Evolutionary conservation across 2,888 invertebrate species (phyloP).

Genomic region (Beris morrisii): DNA sequence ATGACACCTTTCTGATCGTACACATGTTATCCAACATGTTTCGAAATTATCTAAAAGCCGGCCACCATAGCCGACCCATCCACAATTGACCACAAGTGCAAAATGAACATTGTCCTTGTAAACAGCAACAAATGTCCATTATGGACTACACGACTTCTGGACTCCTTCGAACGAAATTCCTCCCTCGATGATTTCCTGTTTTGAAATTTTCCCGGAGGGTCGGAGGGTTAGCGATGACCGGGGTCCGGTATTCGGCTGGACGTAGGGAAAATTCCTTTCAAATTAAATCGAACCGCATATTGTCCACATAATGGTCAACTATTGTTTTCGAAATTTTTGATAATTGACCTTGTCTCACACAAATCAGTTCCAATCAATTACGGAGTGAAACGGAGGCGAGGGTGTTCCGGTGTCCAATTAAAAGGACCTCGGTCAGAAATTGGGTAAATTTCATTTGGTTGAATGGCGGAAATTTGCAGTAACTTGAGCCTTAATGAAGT

Average conservation of each 20-base stretch:
- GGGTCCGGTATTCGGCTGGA: not conserved
- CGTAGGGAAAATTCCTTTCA: not conserved
- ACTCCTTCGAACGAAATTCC: conserved; percentile 12
- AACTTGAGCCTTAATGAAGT: too few relatives aligned
- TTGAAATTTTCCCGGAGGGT: not conserved
- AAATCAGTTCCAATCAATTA: conserved; percentile 37
- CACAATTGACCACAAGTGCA: conserved; percentile 24
- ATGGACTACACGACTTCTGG: not conserved
- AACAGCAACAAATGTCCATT: conserved; percentile 33
- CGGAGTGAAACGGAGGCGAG: not conserved
- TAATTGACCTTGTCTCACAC: conserved; percentile 35
- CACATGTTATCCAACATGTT: conserved; percentile 21
- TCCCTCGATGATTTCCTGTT: conserved; percentile 25
- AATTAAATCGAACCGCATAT: conserved; percentile 21
- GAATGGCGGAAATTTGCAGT: too few relatives aligned
- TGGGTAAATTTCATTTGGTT: too few relatives aligned
- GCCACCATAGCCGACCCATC: conserved; percentile 12
- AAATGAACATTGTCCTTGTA: conserved; percentile 6
- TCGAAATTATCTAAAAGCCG: conserved; percentile 26
- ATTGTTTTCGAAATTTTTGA: conserved; percentile 37
- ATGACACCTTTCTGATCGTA: conserved; percentile 20
- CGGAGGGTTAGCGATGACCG: conserved; percentile 17
- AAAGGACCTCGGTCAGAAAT: too few relatives aligned
- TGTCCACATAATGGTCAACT: conserved; percentile 34
- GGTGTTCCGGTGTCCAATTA: too few relatives aligned